A percentile compares a stretch with the other conserved stretches of the same genome.
phyloP scores from a whole-genome alignment of 2,797 vertebrate genomes.

The Myioborus miniatus region DNA sequence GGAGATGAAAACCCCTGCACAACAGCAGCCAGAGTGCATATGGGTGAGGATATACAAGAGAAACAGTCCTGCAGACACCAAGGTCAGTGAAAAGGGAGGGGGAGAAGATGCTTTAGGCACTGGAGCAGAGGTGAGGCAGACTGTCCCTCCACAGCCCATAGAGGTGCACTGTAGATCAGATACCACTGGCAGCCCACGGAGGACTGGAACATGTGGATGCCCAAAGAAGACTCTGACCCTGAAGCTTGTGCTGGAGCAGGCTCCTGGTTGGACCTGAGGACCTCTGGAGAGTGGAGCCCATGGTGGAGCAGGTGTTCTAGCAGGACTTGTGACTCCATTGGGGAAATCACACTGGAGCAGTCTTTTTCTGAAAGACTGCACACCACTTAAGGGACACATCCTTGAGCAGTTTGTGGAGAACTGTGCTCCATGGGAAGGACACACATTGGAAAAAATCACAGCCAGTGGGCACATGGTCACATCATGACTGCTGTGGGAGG shows the following conservation, averaged over 20 bases:
- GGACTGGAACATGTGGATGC: neutral
- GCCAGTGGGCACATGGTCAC: neutral
- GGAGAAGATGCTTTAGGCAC: neutral
- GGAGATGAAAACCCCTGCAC: neutral
- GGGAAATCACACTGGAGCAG: neutral
- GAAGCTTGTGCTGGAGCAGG: neutral
- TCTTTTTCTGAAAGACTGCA: fast-evolving
- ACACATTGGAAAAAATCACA: fast-evolving
- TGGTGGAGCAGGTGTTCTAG: neutral
- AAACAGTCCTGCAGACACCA: fast-evolving
- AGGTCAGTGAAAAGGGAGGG: neutral
- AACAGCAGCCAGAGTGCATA: neutral
- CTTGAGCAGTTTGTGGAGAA: neutral
- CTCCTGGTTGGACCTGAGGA: neutral
- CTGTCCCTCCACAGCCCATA: neutral
- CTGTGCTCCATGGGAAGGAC: neutral
- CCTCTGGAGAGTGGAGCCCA: neutral
- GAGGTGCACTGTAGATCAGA: too few relatives aligned
- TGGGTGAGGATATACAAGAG: neutral
- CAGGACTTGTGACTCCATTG: too few relatives aligned
- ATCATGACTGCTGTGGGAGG: neutral
- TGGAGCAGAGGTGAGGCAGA: neutral
- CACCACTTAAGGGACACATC: neutral
- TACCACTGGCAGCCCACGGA: neutral
- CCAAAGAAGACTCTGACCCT: neutral